Conservation (phyloP, 2,888 invertebrate species). For the Brenthis hecate region DNA sequence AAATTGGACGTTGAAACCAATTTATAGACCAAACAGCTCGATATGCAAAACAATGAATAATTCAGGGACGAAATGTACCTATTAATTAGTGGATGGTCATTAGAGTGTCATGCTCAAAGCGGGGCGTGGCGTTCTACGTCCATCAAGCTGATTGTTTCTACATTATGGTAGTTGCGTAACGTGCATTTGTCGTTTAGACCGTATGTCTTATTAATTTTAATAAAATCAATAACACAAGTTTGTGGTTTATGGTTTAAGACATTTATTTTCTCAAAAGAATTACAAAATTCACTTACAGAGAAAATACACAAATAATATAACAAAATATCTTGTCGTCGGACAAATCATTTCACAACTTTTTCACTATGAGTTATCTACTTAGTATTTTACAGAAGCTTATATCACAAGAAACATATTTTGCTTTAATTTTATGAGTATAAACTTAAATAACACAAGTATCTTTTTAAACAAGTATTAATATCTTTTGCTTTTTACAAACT, state of each 20-base stretch:
- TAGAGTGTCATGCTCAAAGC: constrained; percentile 56
- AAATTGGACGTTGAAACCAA: constrained; percentile 25
- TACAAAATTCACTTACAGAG: too few species aligned
- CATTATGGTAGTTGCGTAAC: constrained; percentile 44
- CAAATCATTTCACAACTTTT: too few species aligned
- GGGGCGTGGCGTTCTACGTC: constrained; percentile 53
- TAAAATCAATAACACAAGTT: constrained; percentile 9
- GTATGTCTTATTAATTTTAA: constrained; percentile 13
- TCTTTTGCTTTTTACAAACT: too few species aligned
- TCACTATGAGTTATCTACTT: too few species aligned
- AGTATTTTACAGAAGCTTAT: too few species aligned
- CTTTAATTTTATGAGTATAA: too few species aligned
- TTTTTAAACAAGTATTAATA: neutral
- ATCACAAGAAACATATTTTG: too few species aligned
- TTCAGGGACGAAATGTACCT: constrained; percentile 54
- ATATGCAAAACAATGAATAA: constrained; percentile 46
- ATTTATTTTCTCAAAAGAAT: too few species aligned
- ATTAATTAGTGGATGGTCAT: constrained; percentile 65
- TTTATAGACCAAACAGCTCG: constrained; percentile 27
- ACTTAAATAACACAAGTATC: neutral
- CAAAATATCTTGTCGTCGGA: too few species aligned
- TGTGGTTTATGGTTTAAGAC: too few species aligned
- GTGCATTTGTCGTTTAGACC: constrained; percentile 11
- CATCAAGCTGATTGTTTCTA: constrained; percentile 71
- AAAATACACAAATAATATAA: too few species aligned